phyloP scores from a whole-genome alignment of 2,888 invertebrate genomes.

The Apoderus coryli region DNA sequence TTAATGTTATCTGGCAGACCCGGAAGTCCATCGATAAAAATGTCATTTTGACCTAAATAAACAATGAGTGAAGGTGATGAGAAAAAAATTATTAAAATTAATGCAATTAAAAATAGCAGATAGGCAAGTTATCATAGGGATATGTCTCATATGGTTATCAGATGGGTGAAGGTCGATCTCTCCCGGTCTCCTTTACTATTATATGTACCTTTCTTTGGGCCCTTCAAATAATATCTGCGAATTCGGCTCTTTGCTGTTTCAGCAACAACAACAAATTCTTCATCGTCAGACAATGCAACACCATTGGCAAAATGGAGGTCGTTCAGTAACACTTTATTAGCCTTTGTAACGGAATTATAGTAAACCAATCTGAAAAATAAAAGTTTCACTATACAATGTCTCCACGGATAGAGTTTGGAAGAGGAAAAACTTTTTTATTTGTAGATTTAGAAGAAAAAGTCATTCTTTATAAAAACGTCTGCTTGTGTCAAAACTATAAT shows the following conservation, averaged over 20 bases:
- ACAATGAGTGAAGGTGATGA: too few relatives aligned
- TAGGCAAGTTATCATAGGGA: too few relatives aligned
- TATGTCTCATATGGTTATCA: too few relatives aligned
- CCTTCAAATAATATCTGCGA: conserved; percentile 64
- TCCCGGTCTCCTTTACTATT: too few relatives aligned
- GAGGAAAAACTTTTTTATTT: too few relatives aligned
- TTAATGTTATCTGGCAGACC: conserved; percentile 54
- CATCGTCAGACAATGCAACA: conserved; percentile 62
- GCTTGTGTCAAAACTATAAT: too few relatives aligned
- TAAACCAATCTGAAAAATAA: conserved; percentile 53
- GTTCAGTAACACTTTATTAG: conserved; percentile 59
- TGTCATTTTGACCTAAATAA: conserved; percentile 44
- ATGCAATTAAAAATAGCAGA: not conserved
- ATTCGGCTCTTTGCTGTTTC: conserved; percentile 57
- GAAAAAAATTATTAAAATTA: too few relatives aligned
- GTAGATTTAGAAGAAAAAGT: too few relatives aligned
- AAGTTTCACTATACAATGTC: too few relatives aligned
- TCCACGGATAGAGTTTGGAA: too few relatives aligned
- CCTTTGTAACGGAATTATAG: conserved; percentile 64
- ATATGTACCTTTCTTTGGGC: conserved; percentile 64
- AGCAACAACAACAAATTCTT: conserved; percentile 64
- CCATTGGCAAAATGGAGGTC: conserved; percentile 83
- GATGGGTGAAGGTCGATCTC: too few relatives aligned
- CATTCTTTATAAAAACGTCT: too few relatives aligned
- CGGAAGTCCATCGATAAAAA: conserved; percentile 70